These are phyloP conservation scores for Lochmaea crataegi DNA, from an alignment of 2,888 invertebrate genomes.

Conservation along the genomic window DNA sequence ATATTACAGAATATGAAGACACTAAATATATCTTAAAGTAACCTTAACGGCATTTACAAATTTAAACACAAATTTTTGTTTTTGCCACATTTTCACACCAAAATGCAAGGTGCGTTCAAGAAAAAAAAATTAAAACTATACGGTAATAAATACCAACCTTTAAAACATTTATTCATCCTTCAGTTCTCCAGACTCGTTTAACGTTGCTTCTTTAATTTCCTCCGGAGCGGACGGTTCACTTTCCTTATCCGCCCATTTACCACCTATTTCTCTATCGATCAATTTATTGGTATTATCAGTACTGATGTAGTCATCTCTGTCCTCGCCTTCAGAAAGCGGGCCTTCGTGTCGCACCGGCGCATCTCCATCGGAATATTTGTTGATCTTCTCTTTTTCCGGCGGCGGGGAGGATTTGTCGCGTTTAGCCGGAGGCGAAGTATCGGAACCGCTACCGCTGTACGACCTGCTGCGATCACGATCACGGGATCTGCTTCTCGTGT, in stretches of 20 bases:
- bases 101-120: too few species aligned
- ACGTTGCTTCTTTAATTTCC: slow-evolving; percentile 47
- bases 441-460: slow-evolving; percentile 68
- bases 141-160: too few species aligned
- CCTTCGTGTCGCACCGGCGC: slow-evolving; percentile 67
- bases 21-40: too few species aligned
- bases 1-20: too few species aligned
- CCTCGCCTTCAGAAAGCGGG: slow-evolving; percentile 71
- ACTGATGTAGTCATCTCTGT: slow-evolving; percentile 67
- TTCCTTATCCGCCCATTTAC: slow-evolving; percentile 74
- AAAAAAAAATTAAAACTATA: too few species aligned
- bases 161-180: slow-evolving; percentile 27
- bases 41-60: too few species aligned
- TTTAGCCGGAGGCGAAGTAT: slow-evolving; percentile 56
- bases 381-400: slow-evolving; percentile 70
- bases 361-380: slow-evolving; percentile 66
- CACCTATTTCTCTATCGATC: slow-evolving; percentile 70
- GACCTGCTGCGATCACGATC: slow-evolving; percentile 63
- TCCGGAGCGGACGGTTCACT: slow-evolving; percentile 56
- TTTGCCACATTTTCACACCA: too few species aligned
- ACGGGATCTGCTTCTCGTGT: slow-evolving; percentile 71
- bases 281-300: slow-evolving; percentile 44
- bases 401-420: slow-evolving; percentile 39
- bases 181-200: slow-evolving; percentile 27
- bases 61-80: too few species aligned